Evolutionary conservation across 2,113 vertebrate species (phyloP).

Genomic region (Erpornis zantholeuca): DNA sequence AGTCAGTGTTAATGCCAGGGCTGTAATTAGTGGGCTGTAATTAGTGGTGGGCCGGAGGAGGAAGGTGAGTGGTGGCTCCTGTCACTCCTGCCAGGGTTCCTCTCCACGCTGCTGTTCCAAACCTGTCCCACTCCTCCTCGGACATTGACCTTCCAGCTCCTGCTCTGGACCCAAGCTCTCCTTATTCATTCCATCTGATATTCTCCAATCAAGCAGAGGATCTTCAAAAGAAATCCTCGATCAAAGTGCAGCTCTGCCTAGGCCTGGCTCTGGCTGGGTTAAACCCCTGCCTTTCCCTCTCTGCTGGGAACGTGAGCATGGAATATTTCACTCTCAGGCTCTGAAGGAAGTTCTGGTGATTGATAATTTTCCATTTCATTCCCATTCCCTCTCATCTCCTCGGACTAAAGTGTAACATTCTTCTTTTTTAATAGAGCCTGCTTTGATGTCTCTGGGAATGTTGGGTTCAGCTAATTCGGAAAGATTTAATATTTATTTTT

Average conservation of each 20-base stretch:
- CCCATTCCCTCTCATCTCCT: neutral
- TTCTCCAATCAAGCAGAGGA: neutral
- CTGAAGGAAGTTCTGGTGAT: neutral
- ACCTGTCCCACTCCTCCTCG: neutral
- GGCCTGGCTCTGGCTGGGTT: neutral
- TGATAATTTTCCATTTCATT: neutral
- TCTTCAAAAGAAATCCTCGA: slow-evolving; percentile 2
- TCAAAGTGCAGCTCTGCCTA: neutral
- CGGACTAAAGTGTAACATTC: neutral
- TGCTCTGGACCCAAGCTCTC: neutral
- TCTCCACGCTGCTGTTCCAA: neutral
- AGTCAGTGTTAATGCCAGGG: too few species aligned
- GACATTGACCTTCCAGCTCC: neutral
- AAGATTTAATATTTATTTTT: neutral
- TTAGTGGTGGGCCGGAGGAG: neutral
- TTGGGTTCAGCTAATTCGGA: neutral
- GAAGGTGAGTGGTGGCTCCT: neutral
- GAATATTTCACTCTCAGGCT: neutral
- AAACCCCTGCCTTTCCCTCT: neutral
- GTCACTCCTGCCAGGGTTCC: neutral
- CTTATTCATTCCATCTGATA: slow-evolving; percentile 35
- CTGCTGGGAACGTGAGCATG: neutral
- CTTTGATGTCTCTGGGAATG: neutral
- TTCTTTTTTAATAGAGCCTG: neutral
- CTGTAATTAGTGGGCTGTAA: neutral